Evolutionary conservation across 2,113 vertebrate species (phyloP).

Genomic region (Polyodon spathula): DNA sequence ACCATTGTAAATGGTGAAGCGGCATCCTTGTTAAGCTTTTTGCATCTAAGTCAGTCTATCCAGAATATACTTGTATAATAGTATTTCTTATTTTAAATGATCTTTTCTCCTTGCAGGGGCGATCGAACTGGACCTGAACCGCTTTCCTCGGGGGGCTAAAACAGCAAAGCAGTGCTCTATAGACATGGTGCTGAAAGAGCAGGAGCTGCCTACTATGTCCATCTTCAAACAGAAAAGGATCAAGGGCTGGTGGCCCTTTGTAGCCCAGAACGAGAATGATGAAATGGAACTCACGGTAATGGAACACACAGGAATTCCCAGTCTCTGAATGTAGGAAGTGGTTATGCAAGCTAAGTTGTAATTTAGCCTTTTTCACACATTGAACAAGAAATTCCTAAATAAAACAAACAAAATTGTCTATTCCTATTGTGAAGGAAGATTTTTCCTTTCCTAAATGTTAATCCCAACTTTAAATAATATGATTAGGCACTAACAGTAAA

Average conservation of each 20-base stretch:
- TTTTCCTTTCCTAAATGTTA: no score
- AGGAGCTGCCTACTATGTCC: slow-evolving; percentile 82
- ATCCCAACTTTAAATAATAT: no score
- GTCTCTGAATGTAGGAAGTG: no score
- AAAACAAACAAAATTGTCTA: no score
- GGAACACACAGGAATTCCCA: slow-evolving; percentile 3
- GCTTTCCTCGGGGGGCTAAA: slow-evolving; percentile 88
- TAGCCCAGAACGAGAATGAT: slow-evolving; percentile 86
- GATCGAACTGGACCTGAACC: slow-evolving; percentile 88
- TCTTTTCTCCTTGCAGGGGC: slow-evolving; percentile 61
- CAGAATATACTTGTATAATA: no score
- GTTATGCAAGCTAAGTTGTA: no score
- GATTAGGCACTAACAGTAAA: no score
- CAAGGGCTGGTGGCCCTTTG: slow-evolving; percentile 97
- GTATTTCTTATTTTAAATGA: no score
- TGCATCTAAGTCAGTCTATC: no score
- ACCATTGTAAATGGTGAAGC: no score
- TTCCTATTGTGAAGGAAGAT: no score
- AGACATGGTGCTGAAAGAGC: slow-evolving; percentile 77
- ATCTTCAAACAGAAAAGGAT: slow-evolving; percentile 98
- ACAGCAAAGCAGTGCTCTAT: slow-evolving; percentile 88
- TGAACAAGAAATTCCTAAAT: not conserved
- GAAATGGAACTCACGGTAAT: slow-evolving; percentile 86
- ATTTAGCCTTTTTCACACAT: not conserved
- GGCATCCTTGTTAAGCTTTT: no score